Percentiles rank a stretch among this genome's conserved stretches.
phyloP scores from a whole-genome alignment of 1,140 invertebrate species.

The Leguminivora glycinivorella region DNA sequence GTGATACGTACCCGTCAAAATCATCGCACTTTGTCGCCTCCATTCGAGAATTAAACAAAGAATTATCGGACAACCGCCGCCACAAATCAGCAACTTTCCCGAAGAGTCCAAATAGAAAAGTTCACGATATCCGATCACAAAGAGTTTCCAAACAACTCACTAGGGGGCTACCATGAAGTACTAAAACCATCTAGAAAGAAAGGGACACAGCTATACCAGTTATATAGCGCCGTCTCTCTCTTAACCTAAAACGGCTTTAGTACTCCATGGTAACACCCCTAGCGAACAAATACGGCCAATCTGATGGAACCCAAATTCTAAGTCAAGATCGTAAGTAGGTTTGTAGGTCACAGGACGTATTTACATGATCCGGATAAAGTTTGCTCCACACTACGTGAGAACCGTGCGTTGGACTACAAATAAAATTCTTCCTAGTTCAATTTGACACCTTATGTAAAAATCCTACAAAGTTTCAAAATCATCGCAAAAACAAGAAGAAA shows the following conservation, averaged over 20 bases:
- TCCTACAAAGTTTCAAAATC: too few species aligned
- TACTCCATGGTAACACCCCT: too few species aligned
- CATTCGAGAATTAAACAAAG: neutral
- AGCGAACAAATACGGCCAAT: slow-evolving; percentile 4
- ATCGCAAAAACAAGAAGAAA: too few species aligned
- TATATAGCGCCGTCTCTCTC: too few species aligned
- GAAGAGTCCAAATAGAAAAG: neutral
- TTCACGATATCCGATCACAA: neutral
- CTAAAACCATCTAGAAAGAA: too few species aligned
- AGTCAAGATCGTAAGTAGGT: slow-evolving; percentile 45
- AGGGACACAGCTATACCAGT: too few species aligned
- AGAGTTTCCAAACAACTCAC: slow-evolving; percentile 5
- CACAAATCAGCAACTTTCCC: slow-evolving; percentile 5
- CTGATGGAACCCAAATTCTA: slow-evolving; percentile 1
- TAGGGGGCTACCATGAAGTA: too few species aligned
- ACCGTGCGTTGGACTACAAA: neutral
- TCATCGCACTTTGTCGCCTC: neutral
- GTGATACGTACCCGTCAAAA: too few species aligned
- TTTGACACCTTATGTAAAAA: too few species aligned
- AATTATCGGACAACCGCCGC: neutral
- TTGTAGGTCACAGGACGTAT: slow-evolving; percentile 61
- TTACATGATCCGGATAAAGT: slow-evolving; percentile 32
- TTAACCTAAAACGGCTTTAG: too few species aligned
- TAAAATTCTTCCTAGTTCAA: too few species aligned
- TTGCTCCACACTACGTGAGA: neutral